phyloP scores from a whole-genome alignment of 2,113 vertebrate species.

The Notarius quadriscutis region DNA sequence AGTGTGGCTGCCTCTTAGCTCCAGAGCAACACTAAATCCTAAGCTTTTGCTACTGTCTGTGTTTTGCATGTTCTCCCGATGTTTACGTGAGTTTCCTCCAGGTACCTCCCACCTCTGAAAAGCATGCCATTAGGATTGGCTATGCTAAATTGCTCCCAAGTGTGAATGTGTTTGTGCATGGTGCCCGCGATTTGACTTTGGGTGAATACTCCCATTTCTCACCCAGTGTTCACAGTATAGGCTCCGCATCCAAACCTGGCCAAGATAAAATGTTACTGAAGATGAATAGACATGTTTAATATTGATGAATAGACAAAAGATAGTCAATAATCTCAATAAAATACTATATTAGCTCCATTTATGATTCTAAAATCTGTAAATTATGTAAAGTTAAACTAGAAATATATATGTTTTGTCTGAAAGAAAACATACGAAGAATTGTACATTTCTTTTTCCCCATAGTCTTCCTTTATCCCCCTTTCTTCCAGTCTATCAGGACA shows the following conservation, averaged over 20 bases:
- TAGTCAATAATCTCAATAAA: not conserved
- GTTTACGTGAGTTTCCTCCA: not conserved
- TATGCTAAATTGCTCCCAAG: not conserved
- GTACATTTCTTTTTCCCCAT: not conserved
- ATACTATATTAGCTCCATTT: not conserved
- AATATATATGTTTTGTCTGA: not conserved
- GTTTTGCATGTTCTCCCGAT: not conserved
- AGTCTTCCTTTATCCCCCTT: not conserved
- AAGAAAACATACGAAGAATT: not conserved
- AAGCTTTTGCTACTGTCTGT: not conserved
- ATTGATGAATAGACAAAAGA: too few species aligned
- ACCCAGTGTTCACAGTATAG: not conserved
- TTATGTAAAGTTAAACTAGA: not conserved
- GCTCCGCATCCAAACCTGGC: not conserved
- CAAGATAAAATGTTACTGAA: not conserved
- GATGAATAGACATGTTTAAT: not conserved
- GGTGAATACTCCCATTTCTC: not conserved
- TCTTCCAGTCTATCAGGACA: not conserved
- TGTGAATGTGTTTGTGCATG: not conserved
- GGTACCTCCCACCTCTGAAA: not conserved
- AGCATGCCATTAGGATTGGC: not conserved
- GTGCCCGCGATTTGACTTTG: not conserved
- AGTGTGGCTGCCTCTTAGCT: not conserved
- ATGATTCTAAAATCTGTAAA: not conserved
- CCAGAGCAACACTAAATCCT: not conserved